A percentile compares a stretch with the other conserved stretches of the same genome.
Conservation (phyloP, 2,797 vertebrate genomes). For the Rhodeus uyekii region DNA sequence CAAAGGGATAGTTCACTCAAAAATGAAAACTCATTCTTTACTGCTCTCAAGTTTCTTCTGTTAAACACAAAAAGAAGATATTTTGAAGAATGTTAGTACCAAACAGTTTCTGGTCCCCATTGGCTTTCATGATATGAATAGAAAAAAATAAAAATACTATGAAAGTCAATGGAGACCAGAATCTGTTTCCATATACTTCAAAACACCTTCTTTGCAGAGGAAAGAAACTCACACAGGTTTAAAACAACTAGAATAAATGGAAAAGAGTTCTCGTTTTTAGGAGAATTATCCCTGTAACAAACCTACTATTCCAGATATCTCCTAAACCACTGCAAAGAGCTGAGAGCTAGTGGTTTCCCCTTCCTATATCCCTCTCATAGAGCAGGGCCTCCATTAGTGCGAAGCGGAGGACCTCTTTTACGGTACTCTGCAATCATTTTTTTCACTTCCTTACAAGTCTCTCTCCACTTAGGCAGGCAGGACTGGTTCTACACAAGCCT, state of each 20-base stretch:
- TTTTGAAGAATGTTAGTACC: no score
- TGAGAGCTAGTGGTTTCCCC: background rate
- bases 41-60: no score
- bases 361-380: background rate
- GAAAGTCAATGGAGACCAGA: background rate
- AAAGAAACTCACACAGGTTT: background rate
- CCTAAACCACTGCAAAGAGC: background rate
- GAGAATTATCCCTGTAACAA: background rate
- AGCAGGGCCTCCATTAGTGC: background rate
- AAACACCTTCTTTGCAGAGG: background rate
- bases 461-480: background rate
- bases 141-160: background rate
- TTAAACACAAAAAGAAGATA: no score
- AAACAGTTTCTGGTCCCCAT: background rate
- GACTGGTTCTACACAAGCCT: background rate
- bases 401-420: background rate
- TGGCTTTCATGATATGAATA: background rate
- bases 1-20: no score
- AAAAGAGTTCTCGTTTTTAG: background rate
- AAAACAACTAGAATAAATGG: background rate
- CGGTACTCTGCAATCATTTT: constrained; percentile 15
- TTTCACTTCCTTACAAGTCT: background rate
- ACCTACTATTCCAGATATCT: background rate
- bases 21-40: no score
- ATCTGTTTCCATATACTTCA: background rate